Evolutionary conservation across 2,888 invertebrate genomes (phyloP), one percentile per base, ranked within the genome.

Genomic region (Leptinotarsa rubiginosa): DNA sequence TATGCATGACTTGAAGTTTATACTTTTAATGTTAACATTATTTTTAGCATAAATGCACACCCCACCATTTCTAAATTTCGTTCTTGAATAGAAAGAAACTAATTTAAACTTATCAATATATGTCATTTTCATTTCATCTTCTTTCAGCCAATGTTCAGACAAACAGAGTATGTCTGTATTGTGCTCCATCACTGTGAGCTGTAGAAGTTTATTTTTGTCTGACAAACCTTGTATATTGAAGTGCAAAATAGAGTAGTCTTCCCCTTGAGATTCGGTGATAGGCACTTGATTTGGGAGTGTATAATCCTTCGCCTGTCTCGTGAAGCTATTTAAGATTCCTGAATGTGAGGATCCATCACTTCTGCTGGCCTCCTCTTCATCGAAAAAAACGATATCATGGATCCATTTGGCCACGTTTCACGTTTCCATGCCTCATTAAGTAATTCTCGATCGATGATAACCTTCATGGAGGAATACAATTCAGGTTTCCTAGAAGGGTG

Each of bases 331-430:
- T 47, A 65, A 49, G 49, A 49, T 10, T 65, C 47, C 49, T 65
- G 47, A 65, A 18, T 13, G 65, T 20, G 47, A 65, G 65, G 65
- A 65, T 18, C 41, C 47, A 47, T 41, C 41, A 65, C 47, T 41
- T 65, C 65, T 65, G 47, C 47, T 65, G 65, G 47, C 65, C 47
- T 47, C 65, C 65, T 65, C 65, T 65, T 65, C 65, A 65, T 65
- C 18, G 65, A 65, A 41, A 65, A 65, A 65, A 49, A 65, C 20
- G 65, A 65, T 65, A 49, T 65, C 15, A 65, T 65, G 65, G 47
- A 65, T 18, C 65, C 65, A 65, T 65, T 65, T 49, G 65, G 65
- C 65, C 7, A 65, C 47, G 65, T 65, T 65, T 65, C 65, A 65
- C 65, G 65, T 20, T 49, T 65, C 65, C 47, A 65, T 65, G 65